A percentile compares a stretch with the other conserved stretches of the same genome.
Evolutionary conservation across 2,888 invertebrate species (phyloP).

Genomic region (Ommatoiulus sabulosus): DNA sequence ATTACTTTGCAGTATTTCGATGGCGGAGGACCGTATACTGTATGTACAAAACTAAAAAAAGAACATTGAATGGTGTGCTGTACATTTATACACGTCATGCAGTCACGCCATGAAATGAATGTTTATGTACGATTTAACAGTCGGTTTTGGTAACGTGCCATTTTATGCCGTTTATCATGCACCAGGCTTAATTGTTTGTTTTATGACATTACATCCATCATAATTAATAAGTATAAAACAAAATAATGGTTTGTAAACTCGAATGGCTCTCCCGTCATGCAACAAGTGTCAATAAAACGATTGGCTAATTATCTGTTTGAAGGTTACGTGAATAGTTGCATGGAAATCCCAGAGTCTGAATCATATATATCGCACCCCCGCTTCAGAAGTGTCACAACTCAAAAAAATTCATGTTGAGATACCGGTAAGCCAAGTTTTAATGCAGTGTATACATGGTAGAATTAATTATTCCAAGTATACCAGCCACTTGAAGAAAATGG

Average conservation of each 20-base stretch:
- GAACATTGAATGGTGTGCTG: neutral
- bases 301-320: neutral
- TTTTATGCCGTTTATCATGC: neutral
- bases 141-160: neutral
- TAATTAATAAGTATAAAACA: neutral
- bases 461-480: no score
- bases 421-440: no score
- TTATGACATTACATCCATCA: neutral
- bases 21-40: neutral
- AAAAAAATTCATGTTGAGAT: no score
- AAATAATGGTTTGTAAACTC: constrained; percentile 1
- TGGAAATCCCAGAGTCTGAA: neutral
- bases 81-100: neutral
- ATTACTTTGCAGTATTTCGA: neutral
- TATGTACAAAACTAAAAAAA: neutral
- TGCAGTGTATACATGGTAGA: no score
- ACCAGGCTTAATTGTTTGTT: neutral
- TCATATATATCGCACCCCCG: no score
- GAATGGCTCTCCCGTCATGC: neutral
- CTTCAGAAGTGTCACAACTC: no score
- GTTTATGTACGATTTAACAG: neutral
- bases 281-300: neutral
- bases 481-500: no score
- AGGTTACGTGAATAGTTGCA: neutral
- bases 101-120: neutral